Base-by-base conservation (phyloP, 2,113 vertebrate genomes). In the Tyrannus savana region DNA sequence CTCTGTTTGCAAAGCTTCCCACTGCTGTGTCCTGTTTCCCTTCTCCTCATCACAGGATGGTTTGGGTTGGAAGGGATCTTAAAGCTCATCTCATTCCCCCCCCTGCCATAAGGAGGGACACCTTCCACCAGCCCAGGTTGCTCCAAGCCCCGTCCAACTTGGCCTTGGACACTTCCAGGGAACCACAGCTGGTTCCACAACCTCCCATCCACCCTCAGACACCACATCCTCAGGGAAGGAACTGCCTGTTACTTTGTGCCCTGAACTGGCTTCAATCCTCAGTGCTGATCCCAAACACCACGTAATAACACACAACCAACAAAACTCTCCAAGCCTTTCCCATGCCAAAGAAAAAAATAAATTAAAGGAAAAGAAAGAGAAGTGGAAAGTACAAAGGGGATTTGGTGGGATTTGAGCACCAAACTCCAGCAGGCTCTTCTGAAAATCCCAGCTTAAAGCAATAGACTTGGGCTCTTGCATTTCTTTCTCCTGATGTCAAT, bases 391-490 rank as follows among this genome's bases (percentile, higher is more conserved):
- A 90, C 84, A 94, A 94, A 93, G 88, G 86, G 92, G 96, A 96
- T 97, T 97, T 95, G 17, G 6, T 81, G 52, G 88, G 95, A 96
- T 96, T 89, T 96, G 90, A 86, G 79, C 66, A 83, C 92, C 93
- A 84, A 96, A 95, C 95, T 96, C 93, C 90, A 94, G 67, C 76
- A 66, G 87, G 79, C 90, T 96, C 90, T 89, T 80, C 93, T 77
- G 68, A 96, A 97, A 96, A 96, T 95, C 96, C 93, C 95, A 86
- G 93, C 93, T 96, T 96, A 97, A 78, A 96, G 96, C 68, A 72
- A 69, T n/a, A 62, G 93, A 94, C 79, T 93, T 81, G 60, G 87
- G 67, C 86, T 89, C 93, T 68, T 93, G 88, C 96, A 94, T 95
- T 92, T 94, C 95, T 97, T 90, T 90, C 92, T 94, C 96, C 92